phyloP scores from a whole-genome alignment of 1,140 invertebrate genomes.

The Leptopilina boulardi region DNA sequence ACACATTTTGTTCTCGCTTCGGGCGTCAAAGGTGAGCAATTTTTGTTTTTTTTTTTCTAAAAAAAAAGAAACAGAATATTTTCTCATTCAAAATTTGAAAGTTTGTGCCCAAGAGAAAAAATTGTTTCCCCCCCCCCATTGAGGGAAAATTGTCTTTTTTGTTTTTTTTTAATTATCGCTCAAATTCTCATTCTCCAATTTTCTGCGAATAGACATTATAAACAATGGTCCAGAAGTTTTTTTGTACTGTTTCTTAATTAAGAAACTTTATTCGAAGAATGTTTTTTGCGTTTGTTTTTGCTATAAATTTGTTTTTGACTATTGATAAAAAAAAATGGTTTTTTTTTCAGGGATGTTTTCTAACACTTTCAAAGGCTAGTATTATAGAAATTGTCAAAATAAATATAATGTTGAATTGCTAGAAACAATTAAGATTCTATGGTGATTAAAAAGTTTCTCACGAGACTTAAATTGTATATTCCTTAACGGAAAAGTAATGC shows the following conservation, averaged over 20 bases:
- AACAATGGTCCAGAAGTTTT: too few species aligned
- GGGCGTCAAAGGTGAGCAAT: constrained; percentile 41
- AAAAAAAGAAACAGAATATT: neutral
- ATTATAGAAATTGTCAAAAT: neutral
- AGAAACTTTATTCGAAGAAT: too few species aligned
- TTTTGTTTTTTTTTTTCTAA: too few species aligned
- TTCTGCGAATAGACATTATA: too few species aligned
- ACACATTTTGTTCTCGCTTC: constrained; percentile 27
- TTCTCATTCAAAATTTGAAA: neutral
- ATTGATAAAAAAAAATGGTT: too few species aligned
- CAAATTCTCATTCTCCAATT: neutral
- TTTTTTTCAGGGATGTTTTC: too few species aligned
- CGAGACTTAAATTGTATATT: neutral
- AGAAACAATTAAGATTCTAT: neutral
- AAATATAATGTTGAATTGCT: neutral
- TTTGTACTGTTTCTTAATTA: too few species aligned
- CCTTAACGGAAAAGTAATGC: neutral
- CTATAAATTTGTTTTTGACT: too few species aligned
- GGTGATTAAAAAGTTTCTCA: constrained; percentile 11
- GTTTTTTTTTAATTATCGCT: neutral
- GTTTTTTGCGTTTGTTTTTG: too few species aligned
- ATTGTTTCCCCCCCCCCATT: too few species aligned
- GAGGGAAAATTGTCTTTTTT: neutral
- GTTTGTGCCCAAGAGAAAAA: neutral
- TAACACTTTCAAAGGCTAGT: too few species aligned